Evolutionary conservation across 2,888 invertebrate species (phyloP), one percentile per base, ranked within the genome.

Genomic region (Oasisia sp.): DNA sequence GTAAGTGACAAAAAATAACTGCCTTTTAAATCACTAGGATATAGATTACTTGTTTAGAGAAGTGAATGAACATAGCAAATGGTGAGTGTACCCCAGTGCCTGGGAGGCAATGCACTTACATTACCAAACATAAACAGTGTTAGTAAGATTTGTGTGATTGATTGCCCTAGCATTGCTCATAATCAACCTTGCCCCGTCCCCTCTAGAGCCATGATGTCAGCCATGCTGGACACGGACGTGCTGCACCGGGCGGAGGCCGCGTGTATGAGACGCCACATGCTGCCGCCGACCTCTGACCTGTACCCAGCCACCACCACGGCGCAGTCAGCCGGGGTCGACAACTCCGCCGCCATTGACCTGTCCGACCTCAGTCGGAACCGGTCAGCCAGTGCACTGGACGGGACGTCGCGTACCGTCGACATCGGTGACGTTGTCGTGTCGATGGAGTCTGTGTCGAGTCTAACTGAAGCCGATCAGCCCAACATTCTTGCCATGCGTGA

Each of bases 301-400:
- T 91, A 90, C n/a, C 74, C 92, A 44, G 91, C 91, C 89, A 92
- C 92, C 27, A 74, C 74, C 74, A 74, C n/a, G n/a, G 74, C 74
- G 27, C n/a, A 27, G 27, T 74, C 74, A 19, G 50, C 50, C 9
- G 9, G 50, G 14, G n/a, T n/a, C 27, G 74, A 74, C 74, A 27
- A 74, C 74, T 74, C 74, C 1, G 27, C 74, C 19, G 74, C 74
- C 74, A 74, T 74, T 74, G 74, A 74, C 74, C 74, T 74, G 74
- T 74, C 74, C 27, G 74, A n/a, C 7, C n/a, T 74, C 27, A 74
- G 74, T 74, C 74, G 74, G 19, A 74, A 74, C 27, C 74, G 74
- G 14, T 19, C 74, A 74, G 74, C 27, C 5, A 74, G 19, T 9
- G 50, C 50, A 74, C n/a, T n/a, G 27, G 74, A 74, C 7, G 74